Base-by-base conservation (phyloP, 2,888 invertebrate species). In the Hyposoter dolosus region DNA sequence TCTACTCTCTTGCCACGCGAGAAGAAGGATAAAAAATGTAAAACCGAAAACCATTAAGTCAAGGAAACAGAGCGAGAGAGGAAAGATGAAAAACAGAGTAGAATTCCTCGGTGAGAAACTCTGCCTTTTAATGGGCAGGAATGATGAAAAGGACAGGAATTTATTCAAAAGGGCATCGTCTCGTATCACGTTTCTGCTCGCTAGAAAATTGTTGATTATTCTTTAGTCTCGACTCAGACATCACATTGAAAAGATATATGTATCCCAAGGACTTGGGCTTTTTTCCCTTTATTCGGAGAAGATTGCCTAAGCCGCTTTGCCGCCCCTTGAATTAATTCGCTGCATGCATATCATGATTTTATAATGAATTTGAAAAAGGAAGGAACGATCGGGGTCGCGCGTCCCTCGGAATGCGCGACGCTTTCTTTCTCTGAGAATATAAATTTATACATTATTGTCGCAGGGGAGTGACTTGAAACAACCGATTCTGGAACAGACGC, bases 281-380 rank as follows among this genome's bases (percentile, higher is more conserved):
- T 56, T 80, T 78, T 84, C 85, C 75, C 82, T 88, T 89, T 88
- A 83, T 68, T 83, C 81, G 60, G 19, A 3, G 83, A 89, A 90
- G 90, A 89, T 88, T 66, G 89, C 90, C 90, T 88, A 89, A 65
- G 93, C 92, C 93, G 93, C 92, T 93, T 93, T 93, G 91, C 90
- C 90, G 90, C 90, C 91, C 88, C 93, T 92, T 93, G 93, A 93
- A 93, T 93, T 93, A 92, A 93, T 93, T 88, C 90, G 84, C 88
- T 89, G 92, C 90, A 91, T 93, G 92, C 89, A 89, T 93, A 83
- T 82, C 82, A 85, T 93, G 91, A 91, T 89, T 88, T 88, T 89
- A 83, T 92, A 93, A 93, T 92, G 92, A 93, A 93, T 94, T 93
- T 92, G 90, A 90, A 89, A 90, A 65, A 28, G 35, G 65, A 65